A percentile compares a stretch with the other conserved stretches of the same genome.
These are phyloP conservation scores for Heterochromis multidens DNA, from an alignment of 2,113 vertebrate genomes.

Conservation along the genomic window DNA sequence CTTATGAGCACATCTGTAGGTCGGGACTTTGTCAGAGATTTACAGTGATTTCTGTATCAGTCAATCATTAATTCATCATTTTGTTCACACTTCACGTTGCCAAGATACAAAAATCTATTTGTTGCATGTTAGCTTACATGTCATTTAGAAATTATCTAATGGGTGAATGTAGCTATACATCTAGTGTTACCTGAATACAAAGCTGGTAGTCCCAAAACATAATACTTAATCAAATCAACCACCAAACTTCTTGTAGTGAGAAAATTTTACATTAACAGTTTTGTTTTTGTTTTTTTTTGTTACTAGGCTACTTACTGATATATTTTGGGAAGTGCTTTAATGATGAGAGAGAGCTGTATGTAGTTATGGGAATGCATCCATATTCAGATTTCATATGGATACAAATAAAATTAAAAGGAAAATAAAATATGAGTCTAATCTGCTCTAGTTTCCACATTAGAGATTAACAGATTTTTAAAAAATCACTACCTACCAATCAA, in stretches of 20 bases:
- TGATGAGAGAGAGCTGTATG: background rate
- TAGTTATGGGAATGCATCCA: background rate
- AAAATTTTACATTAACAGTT: background rate
- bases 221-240: background rate
- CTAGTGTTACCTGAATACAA: background rate
- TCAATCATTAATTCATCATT: no score
- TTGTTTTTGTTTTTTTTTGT: background rate
- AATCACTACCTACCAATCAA: no score
- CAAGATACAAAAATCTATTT: no score
- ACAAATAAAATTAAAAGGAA: background rate
- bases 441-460: no score
- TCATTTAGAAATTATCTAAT: background rate
- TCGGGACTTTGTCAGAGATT: background rate
- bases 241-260: background rate
- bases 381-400: background rate
- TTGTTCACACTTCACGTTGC: no score
- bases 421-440: background rate
- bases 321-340: background rate
- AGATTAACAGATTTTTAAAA: no score
- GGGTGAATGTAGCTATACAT: background rate
- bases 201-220: background rate
- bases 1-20: no score
- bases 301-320: background rate
- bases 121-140: background rate
- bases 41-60: background rate